These are phyloP conservation scores for Mareca penelope DNA, from an alignment of 2,797 vertebrate genomes.

Conservation along the genomic window DNA sequence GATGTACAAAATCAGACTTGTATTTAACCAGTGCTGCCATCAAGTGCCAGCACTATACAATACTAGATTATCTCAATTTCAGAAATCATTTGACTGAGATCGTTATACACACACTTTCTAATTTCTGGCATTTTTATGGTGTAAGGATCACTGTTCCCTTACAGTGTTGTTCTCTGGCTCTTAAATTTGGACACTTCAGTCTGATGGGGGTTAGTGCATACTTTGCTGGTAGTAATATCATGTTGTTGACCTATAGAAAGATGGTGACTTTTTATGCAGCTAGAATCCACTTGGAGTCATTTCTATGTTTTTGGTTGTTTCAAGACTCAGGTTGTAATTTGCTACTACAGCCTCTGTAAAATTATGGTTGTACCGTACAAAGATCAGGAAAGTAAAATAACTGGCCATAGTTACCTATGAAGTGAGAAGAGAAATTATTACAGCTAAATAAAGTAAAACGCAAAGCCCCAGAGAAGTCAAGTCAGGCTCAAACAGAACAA, in stretches of 20 bases:
- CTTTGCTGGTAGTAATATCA: background rate
- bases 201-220: rapidly evolving
- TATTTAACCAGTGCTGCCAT: background rate
- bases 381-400: background rate
- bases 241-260: background rate
- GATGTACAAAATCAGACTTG: background rate
- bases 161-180: background rate
- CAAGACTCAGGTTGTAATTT: background rate
- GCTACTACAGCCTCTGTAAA: background rate
- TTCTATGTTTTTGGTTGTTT: background rate
- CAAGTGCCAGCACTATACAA: background rate
- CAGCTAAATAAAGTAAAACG: background rate
- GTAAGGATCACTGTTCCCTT: background rate
- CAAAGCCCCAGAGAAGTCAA: background rate
- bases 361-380: background rate
- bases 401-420: background rate
- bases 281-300: background rate
- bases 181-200: background rate
- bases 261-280: background rate
- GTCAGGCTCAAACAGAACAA: background rate
- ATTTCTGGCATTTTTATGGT: background rate
- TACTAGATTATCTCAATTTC: background rate
- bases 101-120: background rate
- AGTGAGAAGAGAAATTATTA: background rate
- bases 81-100: background rate